A percentile compares a stretch with the other conserved stretches of the same genome.
These are phyloP conservation scores for Drosophila maculinotata DNA, from an alignment of 2,888 invertebrate species.

Conservation along the genomic window DNA sequence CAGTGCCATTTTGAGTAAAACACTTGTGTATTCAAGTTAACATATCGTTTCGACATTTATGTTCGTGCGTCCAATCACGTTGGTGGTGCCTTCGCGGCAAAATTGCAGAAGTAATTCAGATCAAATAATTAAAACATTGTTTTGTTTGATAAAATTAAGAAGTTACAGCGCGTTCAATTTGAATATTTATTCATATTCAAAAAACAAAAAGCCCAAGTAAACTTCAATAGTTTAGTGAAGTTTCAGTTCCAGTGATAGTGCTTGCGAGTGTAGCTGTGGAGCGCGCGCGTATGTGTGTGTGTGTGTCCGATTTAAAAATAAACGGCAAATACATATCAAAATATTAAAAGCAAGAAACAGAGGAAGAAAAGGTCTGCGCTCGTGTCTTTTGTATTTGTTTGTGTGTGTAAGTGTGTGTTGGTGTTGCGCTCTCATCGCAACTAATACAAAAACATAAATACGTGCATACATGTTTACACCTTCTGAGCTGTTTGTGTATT, in stretches of 20 bases:
- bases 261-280: slow-evolving; percentile 31
- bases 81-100: slow-evolving; percentile 42
- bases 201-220: slow-evolving; percentile 6
- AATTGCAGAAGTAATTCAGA: slow-evolving; percentile 15
- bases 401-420: slow-evolving; percentile 2
- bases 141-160: slow-evolving; percentile 5
- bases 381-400: slow-evolving; percentile 17
- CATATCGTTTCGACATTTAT: slow-evolving; percentile 36
- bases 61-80: slow-evolving; percentile 48
- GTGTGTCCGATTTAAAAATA: slow-evolving; percentile 77
- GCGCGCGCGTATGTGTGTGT: slow-evolving; percentile 22
- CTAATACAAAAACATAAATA: slow-evolving; percentile 44
- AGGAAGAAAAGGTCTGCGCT: slow-evolving; percentile 32
- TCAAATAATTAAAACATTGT: slow-evolving; percentile 7
- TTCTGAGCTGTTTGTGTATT: slow-evolving; percentile 64
- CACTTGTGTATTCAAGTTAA: slow-evolving; percentile 13
- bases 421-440: slow-evolving; percentile 27
- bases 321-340: slow-evolving; percentile 76
- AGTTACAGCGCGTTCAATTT: slow-evolving; percentile 8
- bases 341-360: slow-evolving; percentile 66
- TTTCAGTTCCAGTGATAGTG: slow-evolving; percentile 31
- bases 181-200: slow-evolving; percentile 10
- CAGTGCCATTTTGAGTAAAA: slow-evolving; percentile 54
- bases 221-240: slow-evolving; percentile 16
- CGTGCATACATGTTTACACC: slow-evolving; percentile 63